A percentile compares a stretch with the other conserved stretches of the same genome.
phyloP scores from a whole-genome alignment of 2,113 vertebrate species.

The Platichthys stellatus region DNA sequence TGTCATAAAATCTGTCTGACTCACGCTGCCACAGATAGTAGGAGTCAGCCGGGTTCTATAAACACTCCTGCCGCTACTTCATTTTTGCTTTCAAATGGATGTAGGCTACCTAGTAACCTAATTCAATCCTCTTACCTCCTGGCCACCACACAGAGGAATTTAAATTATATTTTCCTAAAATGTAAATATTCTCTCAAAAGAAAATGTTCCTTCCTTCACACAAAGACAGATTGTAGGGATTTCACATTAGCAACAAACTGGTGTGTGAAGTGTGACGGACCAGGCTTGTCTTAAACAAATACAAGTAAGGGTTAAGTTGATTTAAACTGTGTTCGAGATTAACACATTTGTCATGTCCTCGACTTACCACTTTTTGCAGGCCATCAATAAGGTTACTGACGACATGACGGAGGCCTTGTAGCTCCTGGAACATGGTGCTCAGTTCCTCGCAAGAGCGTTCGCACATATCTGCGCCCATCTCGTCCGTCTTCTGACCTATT shows the following conservation, averaged over 20 bases:
- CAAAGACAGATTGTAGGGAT: neutral
- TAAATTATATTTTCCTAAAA: slow-evolving; percentile 51
- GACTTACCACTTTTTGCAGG: slow-evolving; percentile 91
- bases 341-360: slow-evolving; percentile 1
- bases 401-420: slow-evolving; percentile 89
- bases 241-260: slow-evolving; percentile 34
- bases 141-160: slow-evolving; percentile 7
- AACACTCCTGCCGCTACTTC: slow-evolving; percentile 56
- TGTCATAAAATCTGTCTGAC: slow-evolving; percentile 78
- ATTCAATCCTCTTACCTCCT: slow-evolving; percentile 34
- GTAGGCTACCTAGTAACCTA: slow-evolving; percentile 67
- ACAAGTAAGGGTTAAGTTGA: slow-evolving; percentile 10
- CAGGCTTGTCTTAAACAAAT: slow-evolving; percentile 44
- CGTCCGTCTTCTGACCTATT: slow-evolving; percentile 82
- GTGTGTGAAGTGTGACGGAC: neutral
- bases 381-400: slow-evolving; percentile 93
- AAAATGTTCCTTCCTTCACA: slow-evolving; percentile 24
- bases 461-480: slow-evolving; percentile 84
- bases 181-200: slow-evolving; percentile 29
- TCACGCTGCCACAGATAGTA: slow-evolving; percentile 69
- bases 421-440: slow-evolving; percentile 90
- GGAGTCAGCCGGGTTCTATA: slow-evolving; percentile 69
- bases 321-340: neutral
- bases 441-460: slow-evolving; percentile 95
- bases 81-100: slow-evolving; percentile 69